Evolutionary conservation across 2,888 invertebrate species (phyloP).

Genomic region (Eupithecia dodoneata): DNA sequence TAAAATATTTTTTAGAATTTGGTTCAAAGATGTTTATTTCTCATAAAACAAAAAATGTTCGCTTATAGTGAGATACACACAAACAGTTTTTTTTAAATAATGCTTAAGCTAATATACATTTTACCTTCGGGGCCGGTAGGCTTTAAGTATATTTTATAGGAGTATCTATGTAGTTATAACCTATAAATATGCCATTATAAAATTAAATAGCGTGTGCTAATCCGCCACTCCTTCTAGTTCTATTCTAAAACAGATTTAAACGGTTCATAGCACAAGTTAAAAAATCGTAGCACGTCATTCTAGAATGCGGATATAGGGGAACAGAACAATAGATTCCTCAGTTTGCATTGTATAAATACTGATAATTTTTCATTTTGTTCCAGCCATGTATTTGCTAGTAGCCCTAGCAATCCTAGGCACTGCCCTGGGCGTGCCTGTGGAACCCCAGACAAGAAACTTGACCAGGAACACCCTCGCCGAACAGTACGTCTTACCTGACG

Average conservation of each 20-base stretch:
- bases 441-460: slow-evolving; percentile 18
- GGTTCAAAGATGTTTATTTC: too few relatives aligned
- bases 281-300: neutral
- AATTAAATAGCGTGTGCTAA: too few relatives aligned
- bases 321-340: neutral
- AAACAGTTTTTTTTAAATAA: too few relatives aligned
- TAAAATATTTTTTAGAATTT: too few relatives aligned
- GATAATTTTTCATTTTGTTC: slow-evolving; percentile 42
- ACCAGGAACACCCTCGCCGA: slow-evolving; percentile 46
- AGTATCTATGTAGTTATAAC: too few relatives aligned
- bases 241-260: neutral
- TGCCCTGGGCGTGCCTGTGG: slow-evolving; percentile 55
- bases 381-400: slow-evolving; percentile 73
- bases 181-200: too few relatives aligned
- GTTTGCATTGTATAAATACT: neutral
- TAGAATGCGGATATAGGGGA: neutral
- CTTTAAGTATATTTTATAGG: too few relatives aligned
- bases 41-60: too few relatives aligned
- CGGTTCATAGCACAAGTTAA: neutral
- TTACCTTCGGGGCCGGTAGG: too few relatives aligned
- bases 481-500: slow-evolving; percentile 81
- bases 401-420: slow-evolving; percentile 62
- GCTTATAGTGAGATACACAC: too few relatives aligned
- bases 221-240: too few relatives aligned
- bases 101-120: too few relatives aligned